A percentile compares a stretch with the other conserved stretches of the same genome.
Conservation (phyloP, 2,113 vertebrate genomes). For the Hemichromis elongatus region DNA sequence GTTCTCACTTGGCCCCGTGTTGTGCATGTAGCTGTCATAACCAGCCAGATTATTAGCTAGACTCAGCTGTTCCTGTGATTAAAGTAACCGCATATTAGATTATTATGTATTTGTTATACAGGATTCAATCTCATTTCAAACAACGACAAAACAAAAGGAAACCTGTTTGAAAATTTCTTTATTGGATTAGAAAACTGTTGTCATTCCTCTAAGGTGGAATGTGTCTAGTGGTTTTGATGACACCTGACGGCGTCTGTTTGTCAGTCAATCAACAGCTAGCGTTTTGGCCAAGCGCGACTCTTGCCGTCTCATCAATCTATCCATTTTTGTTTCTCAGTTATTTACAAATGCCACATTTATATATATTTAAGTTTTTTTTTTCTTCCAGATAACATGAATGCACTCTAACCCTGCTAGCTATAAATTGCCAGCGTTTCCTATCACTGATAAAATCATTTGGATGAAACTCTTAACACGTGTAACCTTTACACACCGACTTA, state of each 20-base stretch:
- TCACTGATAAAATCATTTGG: not conserved
- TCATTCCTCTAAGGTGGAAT: too few species aligned
- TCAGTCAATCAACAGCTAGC: too few species aligned
- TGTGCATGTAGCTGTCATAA: slow-evolving; percentile 52
- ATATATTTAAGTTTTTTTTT: not conserved
- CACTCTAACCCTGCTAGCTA: not conserved
- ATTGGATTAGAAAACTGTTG: not conserved
- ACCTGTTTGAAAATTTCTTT: not conserved
- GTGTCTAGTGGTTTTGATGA: too few species aligned
- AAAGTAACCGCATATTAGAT: slow-evolving; percentile 19
- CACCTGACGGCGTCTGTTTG: too few species aligned
- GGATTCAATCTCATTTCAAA: not conserved
- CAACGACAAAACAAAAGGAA: not conserved
- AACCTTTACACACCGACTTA: not conserved
- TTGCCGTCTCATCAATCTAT: not conserved
- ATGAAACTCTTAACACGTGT: not conserved
- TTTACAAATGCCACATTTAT: not conserved
- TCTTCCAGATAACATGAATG: not conserved
- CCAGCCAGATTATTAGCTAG: not conserved
- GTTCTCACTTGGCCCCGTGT: slow-evolving; percentile 45
- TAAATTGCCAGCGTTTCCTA: not conserved
- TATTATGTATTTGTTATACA: not conserved
- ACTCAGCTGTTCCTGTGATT: not conserved
- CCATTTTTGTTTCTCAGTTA: not conserved
- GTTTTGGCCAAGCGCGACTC: not conserved